Base-by-base conservation (phyloP, 1,140 invertebrate genomes). In the Physella acuta region DNA sequence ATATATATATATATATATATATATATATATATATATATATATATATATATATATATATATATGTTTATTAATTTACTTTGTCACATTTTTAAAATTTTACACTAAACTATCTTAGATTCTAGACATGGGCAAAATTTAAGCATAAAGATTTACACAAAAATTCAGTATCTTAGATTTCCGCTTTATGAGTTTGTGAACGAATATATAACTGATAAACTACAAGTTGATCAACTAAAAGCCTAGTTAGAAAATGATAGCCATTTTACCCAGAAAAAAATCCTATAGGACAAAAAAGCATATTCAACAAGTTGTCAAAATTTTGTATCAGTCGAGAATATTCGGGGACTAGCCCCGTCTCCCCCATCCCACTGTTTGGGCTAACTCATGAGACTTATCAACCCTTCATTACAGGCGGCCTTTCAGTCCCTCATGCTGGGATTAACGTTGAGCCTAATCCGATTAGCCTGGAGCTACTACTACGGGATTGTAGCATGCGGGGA, bases 331-430 rank as follows among this genome's bases (percentile, higher is more conserved):
- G 39, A 44, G 8, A 8, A 44, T 44, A 8, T 11, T 44, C 39
- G 8, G 20, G 20, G 8, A 11, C 8, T 44, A 11, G 39, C 8
- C 20, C 20, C 8, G 20, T 44, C 39, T 8, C 20, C 20, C 39
- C 8, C 8, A 8, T 44, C 8, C 8, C 20, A 44, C 20, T 8
- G 39, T 8, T 11, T 8, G 20, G 39, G 8, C 39, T 11, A 44
- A 20, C 20, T 44, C 8, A 44, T 44, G 39, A 8, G 39, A 11
- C 20, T 11, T 44, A 20, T 44, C n/a, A n/a, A n/a, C n/a, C n/a
- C n/a, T n/a, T 58, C 24, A 20, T 34, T 34, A 3, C 59, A 61
- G 49, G 37, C 20, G 14, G 62, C 62, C 49, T 64, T 64, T 36
- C 17, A 16, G 8, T 11, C 49, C 37, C 44, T 64, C 2, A 33